phyloP scores from a whole-genome alignment of 2,113 vertebrate species.

The Oplegnathus fasciatus region DNA sequence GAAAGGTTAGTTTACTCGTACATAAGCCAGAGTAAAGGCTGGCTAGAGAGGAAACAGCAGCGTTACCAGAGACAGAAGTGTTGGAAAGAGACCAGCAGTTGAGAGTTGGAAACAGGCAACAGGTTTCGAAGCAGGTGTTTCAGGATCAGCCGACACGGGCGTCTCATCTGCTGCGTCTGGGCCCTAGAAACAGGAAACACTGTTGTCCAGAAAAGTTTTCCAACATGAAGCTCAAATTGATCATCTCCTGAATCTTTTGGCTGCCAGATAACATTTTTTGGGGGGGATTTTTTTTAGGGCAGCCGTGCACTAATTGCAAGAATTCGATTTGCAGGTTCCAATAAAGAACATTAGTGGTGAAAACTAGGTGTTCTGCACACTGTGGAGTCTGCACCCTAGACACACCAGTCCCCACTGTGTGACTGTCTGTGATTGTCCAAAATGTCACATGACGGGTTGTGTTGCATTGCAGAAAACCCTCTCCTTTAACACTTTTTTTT shows the following conservation, averaged over 20 bases:
- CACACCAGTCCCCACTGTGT: not conserved
- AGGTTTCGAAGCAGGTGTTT: constrained; percentile 45
- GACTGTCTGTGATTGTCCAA: constrained; percentile 23
- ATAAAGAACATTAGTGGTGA: not conserved
- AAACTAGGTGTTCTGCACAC: not conserved
- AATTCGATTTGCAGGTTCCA: not conserved
- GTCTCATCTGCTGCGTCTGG: not conserved
- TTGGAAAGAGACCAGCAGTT: not conserved
- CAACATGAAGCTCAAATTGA: not conserved
- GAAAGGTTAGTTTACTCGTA: not conserved
- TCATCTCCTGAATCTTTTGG: too few species aligned
- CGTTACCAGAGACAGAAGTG: not conserved
- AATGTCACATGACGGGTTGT: constrained; percentile 54
- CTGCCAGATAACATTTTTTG: not conserved
- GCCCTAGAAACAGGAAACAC: not conserved
- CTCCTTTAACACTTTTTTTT: not conserved
- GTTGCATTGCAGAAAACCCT: constrained; percentile 35
- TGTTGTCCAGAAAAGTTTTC: too few species aligned
- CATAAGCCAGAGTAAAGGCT: not conserved
- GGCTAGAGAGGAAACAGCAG: not conserved
- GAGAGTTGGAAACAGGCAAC: not conserved
- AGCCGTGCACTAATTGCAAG: not conserved
- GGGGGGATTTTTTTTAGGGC: not conserved
- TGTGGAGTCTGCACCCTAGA: not conserved
- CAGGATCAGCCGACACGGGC: constrained; percentile 2